A percentile compares a stretch with the other conserved stretches of the same genome.
These are phyloP conservation scores for Morinoia aosen DNA, from an alignment of 2,888 invertebrate species.

Conservation along the genomic window DNA sequence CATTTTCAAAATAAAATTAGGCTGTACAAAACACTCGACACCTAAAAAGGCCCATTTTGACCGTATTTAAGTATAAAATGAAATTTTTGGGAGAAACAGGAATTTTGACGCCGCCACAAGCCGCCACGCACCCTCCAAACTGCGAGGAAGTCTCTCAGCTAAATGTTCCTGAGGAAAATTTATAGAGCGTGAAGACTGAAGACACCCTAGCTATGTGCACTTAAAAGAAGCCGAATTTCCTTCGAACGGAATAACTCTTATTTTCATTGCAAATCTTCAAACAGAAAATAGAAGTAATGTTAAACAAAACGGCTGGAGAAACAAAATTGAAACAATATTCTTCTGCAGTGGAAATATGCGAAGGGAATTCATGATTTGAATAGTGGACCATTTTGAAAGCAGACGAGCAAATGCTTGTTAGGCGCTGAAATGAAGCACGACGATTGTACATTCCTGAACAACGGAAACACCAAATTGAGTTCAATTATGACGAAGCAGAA, in stretches of 20 bases:
- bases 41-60: too few species aligned
- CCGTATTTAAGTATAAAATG: too few species aligned
- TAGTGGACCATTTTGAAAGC: not conserved
- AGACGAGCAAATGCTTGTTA: not conserved
- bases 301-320: not conserved
- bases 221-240: not conserved
- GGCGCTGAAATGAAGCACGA: not conserved
- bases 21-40: too few species aligned
- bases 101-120: not conserved
- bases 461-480: constrained; percentile 29
- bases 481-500: not conserved
- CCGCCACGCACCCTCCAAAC: not conserved
- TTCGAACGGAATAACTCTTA: not conserved
- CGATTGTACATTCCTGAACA: not conserved
- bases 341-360: not conserved
- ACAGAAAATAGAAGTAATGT: not conserved
- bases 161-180: not conserved
- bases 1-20: too few species aligned
- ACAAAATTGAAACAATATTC: not conserved
- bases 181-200: not conserved
- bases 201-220: not conserved
- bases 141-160: not conserved
- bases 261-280: not conserved
- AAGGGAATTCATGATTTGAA: not conserved
- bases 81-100: too few species aligned